Percentiles rank a stretch among this genome's conserved stretches.
Evolutionary conservation across 2,888 invertebrate species (phyloP).

Genomic region (Tetranychus piercei): DNA sequence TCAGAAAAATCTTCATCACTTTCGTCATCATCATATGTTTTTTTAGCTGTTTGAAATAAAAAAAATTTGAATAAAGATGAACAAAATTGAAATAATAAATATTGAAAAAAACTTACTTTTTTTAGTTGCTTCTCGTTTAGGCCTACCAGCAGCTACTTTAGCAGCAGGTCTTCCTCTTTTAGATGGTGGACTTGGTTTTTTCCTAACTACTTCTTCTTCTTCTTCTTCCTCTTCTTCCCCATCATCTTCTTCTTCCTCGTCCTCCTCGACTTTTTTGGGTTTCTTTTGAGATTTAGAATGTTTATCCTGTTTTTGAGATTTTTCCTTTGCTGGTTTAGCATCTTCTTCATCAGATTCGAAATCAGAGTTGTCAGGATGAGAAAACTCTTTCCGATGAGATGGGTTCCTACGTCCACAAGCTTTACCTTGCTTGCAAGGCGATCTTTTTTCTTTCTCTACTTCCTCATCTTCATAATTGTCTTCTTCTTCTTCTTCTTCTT

Average conservation of each 20-base stretch:
- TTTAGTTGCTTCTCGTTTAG: conserved; percentile 20
- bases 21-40: conserved; percentile 14
- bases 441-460: conserved; percentile 16
- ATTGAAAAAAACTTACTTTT: conserved; percentile 13
- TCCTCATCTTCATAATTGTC: conserved; percentile 21
- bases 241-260: conserved; percentile 3
- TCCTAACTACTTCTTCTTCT: conserved; percentile 8
- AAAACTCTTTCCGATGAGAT: conserved; percentile 23
- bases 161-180: background rate
- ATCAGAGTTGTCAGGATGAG: conserved; percentile 27
- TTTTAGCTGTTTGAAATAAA: conserved; percentile 12
- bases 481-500: conserved; percentile 22
- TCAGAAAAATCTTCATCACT: conserved; percentile 18
- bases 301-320: conserved; percentile 14
- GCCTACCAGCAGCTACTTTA: conserved; percentile 11
- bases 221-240: conserved; percentile 15
- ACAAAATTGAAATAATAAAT: background rate
- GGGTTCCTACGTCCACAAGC: conserved; percentile 23
- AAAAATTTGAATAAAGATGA: background rate
- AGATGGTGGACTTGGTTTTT: conserved; percentile 2
- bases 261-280: background rate
- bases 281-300: background rate
- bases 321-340: conserved; percentile 12
- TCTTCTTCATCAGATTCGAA: conserved; percentile 19
- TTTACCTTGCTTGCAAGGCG: conserved; percentile 22